Evolutionary conservation across 2,797 vertebrate genomes (phyloP).

Genomic region (Nyctibius grandis): DNA sequence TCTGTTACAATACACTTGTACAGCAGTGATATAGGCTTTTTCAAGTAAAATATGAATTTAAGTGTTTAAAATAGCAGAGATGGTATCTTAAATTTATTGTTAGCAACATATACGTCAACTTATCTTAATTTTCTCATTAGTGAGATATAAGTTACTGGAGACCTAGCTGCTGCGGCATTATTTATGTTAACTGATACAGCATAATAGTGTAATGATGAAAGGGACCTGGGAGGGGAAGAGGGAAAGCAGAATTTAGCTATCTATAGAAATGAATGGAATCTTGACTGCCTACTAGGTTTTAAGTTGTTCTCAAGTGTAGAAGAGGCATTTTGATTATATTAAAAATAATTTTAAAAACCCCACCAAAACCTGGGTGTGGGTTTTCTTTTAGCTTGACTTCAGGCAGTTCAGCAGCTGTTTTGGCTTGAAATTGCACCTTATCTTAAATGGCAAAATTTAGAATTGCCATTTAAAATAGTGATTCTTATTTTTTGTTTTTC

Average conservation of each 20-base stretch:
- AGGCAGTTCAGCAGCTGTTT: neutral
- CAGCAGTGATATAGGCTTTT: neutral
- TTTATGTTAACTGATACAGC: neutral
- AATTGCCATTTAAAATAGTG: neutral
- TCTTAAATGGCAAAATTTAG: neutral
- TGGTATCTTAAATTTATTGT: neutral
- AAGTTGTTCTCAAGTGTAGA: neutral
- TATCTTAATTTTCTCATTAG: neutral
- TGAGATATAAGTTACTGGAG: neutral
- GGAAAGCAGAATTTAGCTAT: neutral
- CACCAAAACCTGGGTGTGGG: neutral
- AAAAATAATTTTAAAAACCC: neutral
- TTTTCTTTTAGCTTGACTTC: neutral
- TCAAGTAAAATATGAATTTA: neutral
- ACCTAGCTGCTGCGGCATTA: neutral
- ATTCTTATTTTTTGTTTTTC: fast-evolving
- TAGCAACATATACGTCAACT: neutral
- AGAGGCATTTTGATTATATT: neutral
- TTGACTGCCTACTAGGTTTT: neutral
- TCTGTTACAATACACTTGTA: neutral
- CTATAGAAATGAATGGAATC: neutral
- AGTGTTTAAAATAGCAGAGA: neutral
- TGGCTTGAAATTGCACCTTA: neutral
- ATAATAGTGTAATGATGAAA: neutral
- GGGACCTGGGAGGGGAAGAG: neutral